Evolutionary conservation across 2,113 vertebrate genomes (phyloP), one percentile per base, ranked within the genome.

Genomic region (Ptilonorhynchus violaceus): DNA sequence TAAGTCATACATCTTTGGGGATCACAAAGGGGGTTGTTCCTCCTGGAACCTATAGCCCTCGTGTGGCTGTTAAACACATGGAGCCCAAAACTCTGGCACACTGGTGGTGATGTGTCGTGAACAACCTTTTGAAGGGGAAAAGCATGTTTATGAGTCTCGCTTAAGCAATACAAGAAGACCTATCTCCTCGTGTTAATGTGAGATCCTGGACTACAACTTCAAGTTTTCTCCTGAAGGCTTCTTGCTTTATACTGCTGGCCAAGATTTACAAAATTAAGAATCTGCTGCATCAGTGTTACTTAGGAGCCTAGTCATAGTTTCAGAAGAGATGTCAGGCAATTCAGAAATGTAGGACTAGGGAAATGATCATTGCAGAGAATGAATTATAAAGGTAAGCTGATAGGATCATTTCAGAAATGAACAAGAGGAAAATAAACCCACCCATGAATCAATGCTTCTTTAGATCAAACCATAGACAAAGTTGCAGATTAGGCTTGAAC

Each of bases 151-250:
- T 77, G 76, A 66, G 10, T 62, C 84, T 89, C 63, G 69, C 76
- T 92, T 58, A 35, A 86, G 68, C 80, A 95, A 80, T 42, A 58
- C 68, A 87, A 81, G 64, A 76, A 72, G 37, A 77, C 63, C 5
- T 8, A 89, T 89, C 72, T 93, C 44, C 79, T 91, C 93, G 42
- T 77, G 86, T 86, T 83, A 84, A 96, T 84, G 80, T 77, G 92
- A 77, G 86, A 91, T 77, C 55, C 50, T 73, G 63, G 68, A 62
- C 63, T 91, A 6, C 35, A 94, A 86, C 66, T 83, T 92, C 41
- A 52, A 78, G 9, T 60, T 68, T 79, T 79, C 58, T 93, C 82
- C 82, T 92, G 70, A 79, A 93, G 78, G 79, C 78, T 77, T 85
- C 64, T 85, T 70, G 44, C 90, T 85, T 93, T 90, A 85, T 66